phyloP scores from a whole-genome alignment of 2,797 vertebrate genomes.

The Tauraco hartlaubi region DNA sequence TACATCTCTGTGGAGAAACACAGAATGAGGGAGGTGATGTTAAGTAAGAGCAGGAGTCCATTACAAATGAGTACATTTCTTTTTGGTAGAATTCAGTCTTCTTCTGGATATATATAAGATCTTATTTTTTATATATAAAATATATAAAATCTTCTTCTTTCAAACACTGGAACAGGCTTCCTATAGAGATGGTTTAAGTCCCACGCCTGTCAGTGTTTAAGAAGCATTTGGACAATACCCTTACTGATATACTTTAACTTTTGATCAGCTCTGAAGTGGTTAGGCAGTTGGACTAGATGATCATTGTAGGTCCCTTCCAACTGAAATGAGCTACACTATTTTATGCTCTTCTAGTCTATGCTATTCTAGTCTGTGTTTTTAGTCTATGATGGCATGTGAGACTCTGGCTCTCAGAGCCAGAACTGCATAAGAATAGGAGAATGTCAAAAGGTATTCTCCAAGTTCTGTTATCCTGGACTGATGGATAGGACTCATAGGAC shows the following conservation, averaged over 20 bases:
- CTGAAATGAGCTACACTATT: neutral
- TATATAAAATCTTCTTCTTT: neutral
- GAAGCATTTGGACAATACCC: neutral
- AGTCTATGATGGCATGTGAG: neutral
- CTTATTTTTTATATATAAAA: no score
- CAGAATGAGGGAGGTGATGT: neutral
- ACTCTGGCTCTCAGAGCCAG: neutral
- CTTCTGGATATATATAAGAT: neutral
- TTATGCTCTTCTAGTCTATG: no score
- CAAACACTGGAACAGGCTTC: neutral
- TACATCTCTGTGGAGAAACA: neutral
- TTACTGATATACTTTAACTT: neutral
- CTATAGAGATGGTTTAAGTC: neutral
- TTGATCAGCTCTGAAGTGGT: neutral
- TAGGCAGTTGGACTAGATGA: neutral
- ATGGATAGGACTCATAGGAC: neutral
- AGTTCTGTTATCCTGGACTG: neutral
- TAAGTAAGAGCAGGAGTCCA: neutral
- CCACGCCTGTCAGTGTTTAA: neutral
- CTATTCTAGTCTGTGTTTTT: neutral
- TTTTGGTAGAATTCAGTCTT: neutral
- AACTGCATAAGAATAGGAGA: neutral
- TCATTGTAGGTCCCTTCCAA: neutral
- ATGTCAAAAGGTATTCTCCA: neutral
- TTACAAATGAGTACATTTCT: neutral